A percentile compares a stretch with the other conserved stretches of the same genome.
phyloP scores from a whole-genome alignment of 92 coral and sea anemone genomes.

The Anthopleura xanthogrammica region DNA sequence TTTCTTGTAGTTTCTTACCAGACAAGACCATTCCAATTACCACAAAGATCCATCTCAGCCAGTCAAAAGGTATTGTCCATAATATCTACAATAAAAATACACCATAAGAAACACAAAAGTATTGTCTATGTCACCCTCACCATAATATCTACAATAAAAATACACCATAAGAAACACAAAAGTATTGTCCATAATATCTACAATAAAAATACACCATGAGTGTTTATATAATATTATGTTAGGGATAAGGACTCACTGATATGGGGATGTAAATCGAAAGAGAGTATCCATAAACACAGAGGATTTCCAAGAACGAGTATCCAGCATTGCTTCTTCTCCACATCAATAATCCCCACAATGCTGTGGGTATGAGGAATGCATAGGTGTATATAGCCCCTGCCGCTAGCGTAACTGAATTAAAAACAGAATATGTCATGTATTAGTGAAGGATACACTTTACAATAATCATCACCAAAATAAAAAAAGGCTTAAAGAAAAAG shows the following conservation, averaged over 20 bases:
- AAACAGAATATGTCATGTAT: background rate
- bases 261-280: constrained; percentile 90
- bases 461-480: too few species aligned
- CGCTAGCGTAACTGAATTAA: constrained; percentile 78
- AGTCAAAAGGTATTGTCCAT: constrained; percentile 91
- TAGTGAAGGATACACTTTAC: background rate
- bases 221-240: background rate
- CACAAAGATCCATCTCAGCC: constrained; percentile 89
- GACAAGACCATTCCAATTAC: constrained; percentile 81
- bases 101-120: background rate
- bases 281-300: constrained; percentile 98
- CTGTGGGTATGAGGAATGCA: constrained; percentile 88
- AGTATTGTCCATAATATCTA: background rate
- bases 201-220: background rate
- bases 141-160: constrained; percentile 59
- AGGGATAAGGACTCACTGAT: constrained; percentile 64
- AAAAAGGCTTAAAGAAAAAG: too few species aligned
- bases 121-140: too few species aligned
- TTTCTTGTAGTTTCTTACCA: constrained; percentile 42
- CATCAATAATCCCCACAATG: constrained; percentile 78
- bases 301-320: constrained; percentile 91
- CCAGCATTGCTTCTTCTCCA: constrained; percentile 97
- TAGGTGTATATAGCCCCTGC: constrained; percentile 93
- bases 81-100: constrained; percentile 55
- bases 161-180: background rate